phyloP scores from a whole-genome alignment of 1,140 invertebrate species.

The Pseudachorutes palmiensis region DNA sequence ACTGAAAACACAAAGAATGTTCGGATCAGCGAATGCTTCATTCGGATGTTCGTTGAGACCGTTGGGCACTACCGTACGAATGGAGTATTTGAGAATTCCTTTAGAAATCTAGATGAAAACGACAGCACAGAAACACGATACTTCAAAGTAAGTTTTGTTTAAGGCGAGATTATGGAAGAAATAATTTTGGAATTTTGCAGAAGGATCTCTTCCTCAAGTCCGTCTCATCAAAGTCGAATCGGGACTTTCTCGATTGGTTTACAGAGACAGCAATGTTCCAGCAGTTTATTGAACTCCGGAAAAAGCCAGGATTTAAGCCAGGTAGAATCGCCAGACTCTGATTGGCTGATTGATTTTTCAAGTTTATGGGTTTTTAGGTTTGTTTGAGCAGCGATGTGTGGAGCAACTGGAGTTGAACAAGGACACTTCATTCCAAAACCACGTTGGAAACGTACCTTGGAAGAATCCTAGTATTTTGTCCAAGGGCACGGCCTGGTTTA shows the following conservation, averaged over 20 bases:
- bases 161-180: neutral
- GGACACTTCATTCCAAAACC: neutral
- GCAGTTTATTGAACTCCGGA: conserved; percentile 43
- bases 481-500: conserved; percentile 1
- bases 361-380: too few species aligned
- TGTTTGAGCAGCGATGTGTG: conserved; percentile 42
- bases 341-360: too few species aligned
- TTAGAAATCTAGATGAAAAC: conserved; percentile 45
- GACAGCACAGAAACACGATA: conserved; percentile 46
- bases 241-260: conserved; percentile 71
- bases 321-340: conserved; percentile 21
- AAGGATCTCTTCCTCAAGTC: conserved; percentile 55
- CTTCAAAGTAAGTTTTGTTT: conserved; percentile 49
- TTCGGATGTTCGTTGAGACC: conserved; percentile 57
- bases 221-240: conserved; percentile 53
- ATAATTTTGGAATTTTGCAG: conserved; percentile 43
- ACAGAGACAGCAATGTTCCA: conserved; percentile 72
- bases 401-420: conserved; percentile 38
- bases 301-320: conserved; percentile 30
- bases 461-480: neutral
- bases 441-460: conserved; percentile 1
- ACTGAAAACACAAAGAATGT: conserved; percentile 49
- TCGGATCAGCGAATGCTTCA: conserved; percentile 57
- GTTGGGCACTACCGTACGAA: conserved; percentile 50
- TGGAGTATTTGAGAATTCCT: neutral